Conservation (phyloP, 1,140 invertebrate species). For the Heliothis virescens region DNA sequence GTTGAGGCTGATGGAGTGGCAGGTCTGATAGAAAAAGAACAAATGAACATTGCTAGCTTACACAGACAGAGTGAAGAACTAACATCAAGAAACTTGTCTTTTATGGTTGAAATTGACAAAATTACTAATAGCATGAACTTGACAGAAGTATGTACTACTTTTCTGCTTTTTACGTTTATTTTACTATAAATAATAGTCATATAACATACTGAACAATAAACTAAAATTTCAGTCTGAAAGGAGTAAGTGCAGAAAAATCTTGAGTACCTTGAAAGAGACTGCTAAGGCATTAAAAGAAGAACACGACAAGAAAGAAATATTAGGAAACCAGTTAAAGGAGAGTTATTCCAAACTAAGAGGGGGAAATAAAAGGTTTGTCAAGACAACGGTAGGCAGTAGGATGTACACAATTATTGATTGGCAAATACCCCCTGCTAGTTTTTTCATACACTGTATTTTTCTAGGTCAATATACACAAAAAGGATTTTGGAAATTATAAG, state of each 20-base stretch:
- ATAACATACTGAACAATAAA: not conserved
- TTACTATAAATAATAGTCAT: not conserved
- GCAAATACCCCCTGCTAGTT: not conserved
- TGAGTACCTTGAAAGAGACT: constrained; percentile 86
- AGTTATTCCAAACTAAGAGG: constrained; percentile 90
- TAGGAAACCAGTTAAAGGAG: constrained; percentile 87
- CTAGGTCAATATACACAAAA: constrained; percentile 94
- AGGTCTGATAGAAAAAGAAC: constrained; percentile 71
- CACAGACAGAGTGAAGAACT: constrained; percentile 77
- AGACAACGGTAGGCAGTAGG: not conserved
- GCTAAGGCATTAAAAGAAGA: constrained; percentile 87
- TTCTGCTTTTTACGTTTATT: not conserved
- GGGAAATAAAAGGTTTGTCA: constrained; percentile 85
- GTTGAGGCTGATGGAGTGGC: constrained; percentile 61
- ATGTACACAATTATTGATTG: not conserved
- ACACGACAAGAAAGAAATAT: constrained; percentile 87
- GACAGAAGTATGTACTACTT: constrained; percentile 63
- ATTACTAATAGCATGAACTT: constrained; percentile 60
- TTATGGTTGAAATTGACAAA: constrained; percentile 79
- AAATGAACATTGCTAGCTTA: constrained; percentile 67
- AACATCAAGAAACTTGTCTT: constrained; percentile 73
- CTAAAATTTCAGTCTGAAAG: constrained; percentile 81
- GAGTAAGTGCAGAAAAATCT: constrained; percentile 86
- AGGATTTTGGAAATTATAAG: constrained; percentile 97
- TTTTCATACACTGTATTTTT: constrained; percentile 59